These are phyloP conservation scores for Andrena camellia DNA, from an alignment of 2,888 invertebrate genomes.

Conservation along the genomic window DNA sequence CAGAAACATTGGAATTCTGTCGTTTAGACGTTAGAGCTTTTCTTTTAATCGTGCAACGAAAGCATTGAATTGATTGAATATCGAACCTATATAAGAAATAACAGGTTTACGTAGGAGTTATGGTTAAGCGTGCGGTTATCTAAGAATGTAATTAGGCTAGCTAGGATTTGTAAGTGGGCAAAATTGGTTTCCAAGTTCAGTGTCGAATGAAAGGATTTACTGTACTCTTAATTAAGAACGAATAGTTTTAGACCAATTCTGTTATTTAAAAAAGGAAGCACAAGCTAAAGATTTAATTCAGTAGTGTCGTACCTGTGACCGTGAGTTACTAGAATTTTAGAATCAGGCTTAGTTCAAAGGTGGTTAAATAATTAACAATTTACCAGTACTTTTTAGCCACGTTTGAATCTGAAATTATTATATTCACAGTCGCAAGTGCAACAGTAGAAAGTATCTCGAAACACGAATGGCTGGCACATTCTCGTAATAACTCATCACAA, in stretches of 20 bases:
- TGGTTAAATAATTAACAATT: neutral
- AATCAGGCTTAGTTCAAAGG: neutral
- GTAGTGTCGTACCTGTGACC: neutral
- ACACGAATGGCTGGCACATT: slow-evolving; percentile 56
- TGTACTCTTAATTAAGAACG: slow-evolving; percentile 9
- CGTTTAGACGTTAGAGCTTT: neutral
- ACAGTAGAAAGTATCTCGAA: slow-evolving; percentile 12
- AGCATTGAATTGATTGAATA: slow-evolving; percentile 5
- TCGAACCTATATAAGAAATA: neutral
- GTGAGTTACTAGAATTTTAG: neutral
- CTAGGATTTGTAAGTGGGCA: slow-evolving; percentile 6
- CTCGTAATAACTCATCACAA: slow-evolving; percentile 2
- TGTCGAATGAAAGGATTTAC: neutral
- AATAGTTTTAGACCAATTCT: slow-evolving; percentile 4
- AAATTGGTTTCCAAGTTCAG: slow-evolving; percentile 16
- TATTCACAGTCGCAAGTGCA: neutral
- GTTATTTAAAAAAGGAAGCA: slow-evolving; percentile 19
- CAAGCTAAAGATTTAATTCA: slow-evolving; percentile 31
- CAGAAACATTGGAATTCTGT: slow-evolving; percentile 6
- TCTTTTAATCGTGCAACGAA: slow-evolving; percentile 35
- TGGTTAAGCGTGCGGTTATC: slow-evolving; percentile 6
- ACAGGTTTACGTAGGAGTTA: neutral
- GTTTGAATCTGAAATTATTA: neutral
- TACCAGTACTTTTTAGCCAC: neutral
- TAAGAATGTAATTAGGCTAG: slow-evolving; percentile 20